Conservation (phyloP, 2,113 vertebrate species). For the Forbesichthys agassizii region DNA sequence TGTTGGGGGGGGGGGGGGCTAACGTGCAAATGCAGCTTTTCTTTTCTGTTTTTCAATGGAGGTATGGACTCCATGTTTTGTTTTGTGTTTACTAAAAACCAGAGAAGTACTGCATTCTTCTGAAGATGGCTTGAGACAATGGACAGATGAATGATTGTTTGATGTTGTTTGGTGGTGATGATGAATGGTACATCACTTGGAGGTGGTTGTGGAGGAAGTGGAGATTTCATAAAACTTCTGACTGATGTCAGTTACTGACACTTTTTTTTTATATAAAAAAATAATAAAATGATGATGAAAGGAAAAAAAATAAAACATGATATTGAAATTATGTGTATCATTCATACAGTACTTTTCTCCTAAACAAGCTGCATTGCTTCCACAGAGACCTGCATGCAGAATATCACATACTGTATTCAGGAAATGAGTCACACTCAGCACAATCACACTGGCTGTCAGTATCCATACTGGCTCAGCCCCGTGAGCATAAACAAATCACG, state of each 20-base stretch:
- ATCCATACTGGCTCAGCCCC: slow-evolving; percentile 21
- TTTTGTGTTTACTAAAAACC: slow-evolving; percentile 77
- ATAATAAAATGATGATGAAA: slow-evolving; percentile 50
- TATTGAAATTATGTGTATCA: slow-evolving; percentile 68
- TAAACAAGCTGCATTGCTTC: slow-evolving; percentile 12
- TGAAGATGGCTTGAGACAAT: slow-evolving; percentile 54
- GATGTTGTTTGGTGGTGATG: slow-evolving; percentile 15
- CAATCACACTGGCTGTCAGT: slow-evolving; percentile 36
- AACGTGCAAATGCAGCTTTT: slow-evolving; percentile 81
- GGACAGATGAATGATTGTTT: slow-evolving; percentile 45
- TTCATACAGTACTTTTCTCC: slow-evolving; percentile 58
- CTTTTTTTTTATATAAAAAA: slow-evolving; percentile 69
- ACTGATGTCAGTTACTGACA: slow-evolving; percentile 79
- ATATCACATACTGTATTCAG: slow-evolving; percentile 33
- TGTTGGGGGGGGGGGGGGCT: slow-evolving; percentile 48
- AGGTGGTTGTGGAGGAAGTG: slow-evolving; percentile 65
- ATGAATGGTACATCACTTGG: slow-evolving; percentile 74
- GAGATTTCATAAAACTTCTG: slow-evolving; percentile 62
- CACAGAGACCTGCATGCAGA: slow-evolving; percentile 27
- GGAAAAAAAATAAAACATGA: slow-evolving; percentile 59
- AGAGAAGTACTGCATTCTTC: slow-evolving; percentile 72
- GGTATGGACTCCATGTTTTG: slow-evolving; percentile 74
- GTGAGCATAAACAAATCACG: slow-evolving; percentile 13
- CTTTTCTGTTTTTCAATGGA: slow-evolving; percentile 63
- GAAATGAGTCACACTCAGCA: slow-evolving; percentile 39